Evolutionary conservation across 2,888 invertebrate species (phyloP), one percentile per base, ranked within the genome.

Genomic region (Pinctada fucata): DNA sequence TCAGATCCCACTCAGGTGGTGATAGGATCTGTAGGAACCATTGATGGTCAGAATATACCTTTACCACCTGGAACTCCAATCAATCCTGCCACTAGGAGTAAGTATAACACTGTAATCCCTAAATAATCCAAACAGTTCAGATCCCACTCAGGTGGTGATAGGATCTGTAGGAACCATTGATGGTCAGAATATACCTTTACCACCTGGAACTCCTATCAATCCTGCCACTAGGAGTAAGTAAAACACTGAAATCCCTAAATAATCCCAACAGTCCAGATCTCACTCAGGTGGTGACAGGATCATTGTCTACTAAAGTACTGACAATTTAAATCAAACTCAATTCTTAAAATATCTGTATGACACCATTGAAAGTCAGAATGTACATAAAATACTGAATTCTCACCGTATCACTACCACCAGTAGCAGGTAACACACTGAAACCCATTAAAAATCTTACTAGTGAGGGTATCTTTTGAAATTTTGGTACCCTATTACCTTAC

Each of bases 101-200:
- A 82, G 78, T 79, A 31, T 31, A 31, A 31, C 31, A 31, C 31
- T 31, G 31, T 1, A 31, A 31, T 31, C 31, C 31, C 31, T 31
- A 31, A 31, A 31, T 31, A 82, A 79, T 66, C 84, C 86, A 31
- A 83, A 84, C 72, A 80, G 83, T 50, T 81, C 82, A 8, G 79
- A 77, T 52, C 79, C 79, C 3, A 72, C 68, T n/a, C 49, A 68
- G 45, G 80, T 84, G 10, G 72, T 87, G 45, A 81, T 85, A 70
- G 84, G 84, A 13, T 78, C 83, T 2, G 82, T 80, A 2, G 87
- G 87, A 3, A 85, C 84, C 47, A 85, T 87, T 73, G 81, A 83
- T 65, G 88, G 88, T 13, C 75, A 77, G 16, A 86, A 79, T 51
- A 77, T 85, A 51, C 84, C 85, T 45, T 75, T 75, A 49, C 52